These are phyloP conservation scores for Tillus elongatus DNA, from an alignment of 2,888 invertebrate genomes.

Conservation along the genomic window DNA sequence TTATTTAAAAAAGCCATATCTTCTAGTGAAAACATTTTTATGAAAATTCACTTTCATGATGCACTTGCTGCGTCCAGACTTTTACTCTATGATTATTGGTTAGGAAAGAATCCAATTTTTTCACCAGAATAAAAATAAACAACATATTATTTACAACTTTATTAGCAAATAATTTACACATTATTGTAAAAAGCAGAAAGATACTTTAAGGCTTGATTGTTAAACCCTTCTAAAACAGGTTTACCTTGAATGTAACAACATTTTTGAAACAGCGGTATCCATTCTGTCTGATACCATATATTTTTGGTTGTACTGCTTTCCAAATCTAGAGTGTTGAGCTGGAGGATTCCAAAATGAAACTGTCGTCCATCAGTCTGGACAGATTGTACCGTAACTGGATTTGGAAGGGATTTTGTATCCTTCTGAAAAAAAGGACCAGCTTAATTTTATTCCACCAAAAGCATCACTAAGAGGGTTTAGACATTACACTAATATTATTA, in stretches of 20 bases:
- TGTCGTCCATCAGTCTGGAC: conserved; percentile 69
- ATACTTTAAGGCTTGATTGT: conserved; percentile 67
- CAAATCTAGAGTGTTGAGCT: conserved; percentile 72
- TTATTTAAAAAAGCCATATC: no score
- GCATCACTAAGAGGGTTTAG: no score
- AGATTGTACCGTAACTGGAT: conserved; percentile 74
- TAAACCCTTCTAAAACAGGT: conserved; percentile 64
- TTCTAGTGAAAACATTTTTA: no score
- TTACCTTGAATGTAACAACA: conserved; percentile 56
- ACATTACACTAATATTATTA: no score
- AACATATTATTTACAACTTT: no score
- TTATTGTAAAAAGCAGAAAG: conserved; percentile 73
- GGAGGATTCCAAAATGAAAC: conserved; percentile 75
- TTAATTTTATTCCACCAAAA: no score
- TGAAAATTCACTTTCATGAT: no score
- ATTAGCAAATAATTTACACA: no score
- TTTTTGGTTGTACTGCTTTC: conserved; percentile 58
- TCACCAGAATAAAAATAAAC: no score
- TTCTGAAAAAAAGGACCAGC: conserved; percentile 40
- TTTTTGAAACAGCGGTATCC: conserved; percentile 54
- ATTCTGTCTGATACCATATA: conserved; percentile 65
- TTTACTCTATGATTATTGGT: no score
- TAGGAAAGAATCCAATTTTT: no score
- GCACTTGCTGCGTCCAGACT: no score
- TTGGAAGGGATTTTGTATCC: conserved; percentile 54